Base-by-base conservation (phyloP, 2,113 vertebrate genomes). In the Chaetorhynchus papuensis region DNA sequence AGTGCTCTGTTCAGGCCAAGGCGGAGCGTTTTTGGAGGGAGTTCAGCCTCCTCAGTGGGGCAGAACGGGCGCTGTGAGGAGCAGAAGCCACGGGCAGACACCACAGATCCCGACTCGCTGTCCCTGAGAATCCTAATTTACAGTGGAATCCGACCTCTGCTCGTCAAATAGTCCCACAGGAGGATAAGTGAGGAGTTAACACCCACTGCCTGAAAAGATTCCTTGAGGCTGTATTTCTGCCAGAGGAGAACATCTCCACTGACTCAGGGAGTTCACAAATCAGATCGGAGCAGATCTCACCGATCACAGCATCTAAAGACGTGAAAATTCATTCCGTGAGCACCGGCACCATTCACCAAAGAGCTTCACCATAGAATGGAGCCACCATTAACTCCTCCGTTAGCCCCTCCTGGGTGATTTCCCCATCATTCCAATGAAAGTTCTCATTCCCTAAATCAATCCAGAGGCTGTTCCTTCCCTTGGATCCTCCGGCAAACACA, bases 111-210 rank as follows among this genome's bases (percentile, higher is more conserved):
- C 31, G 6, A 0, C 44, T 7, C 28, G 0, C 11, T 4, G 11
- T 3, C 24, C 30, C 53, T 20, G 37, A 24, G 20, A 35, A 15
- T 2, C 47, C 1, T 1, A 3, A 17, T 0, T 17, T 1, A 1
- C 39, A 16, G 7, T 2, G 20, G 37, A 30, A 23, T 1, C 35
- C 18, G 3, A 15, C 7, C 24, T 8, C 9, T 13, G 44, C 65
- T 13, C 28, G 6, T 6, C 4, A 10, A 3, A 3, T 1, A n/a
- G 30, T 15, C 7, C 54, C 54, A 50, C 4, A 0, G 0, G 20
- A 30, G 54, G 47, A 33, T 9, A 6, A 31, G 22, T 6, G 39
- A 37, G 54, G 4, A 33, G 2, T 28, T 28, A 18, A 33, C 33
- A 31, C 4, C 54, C 64, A 3, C 0, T 3, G 54, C 44, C 79